These are phyloP conservation scores for Apostichopus japonicus DNA, from an alignment of 35 echinoderm and acorn worm species.

Conservation along the genomic window DNA sequence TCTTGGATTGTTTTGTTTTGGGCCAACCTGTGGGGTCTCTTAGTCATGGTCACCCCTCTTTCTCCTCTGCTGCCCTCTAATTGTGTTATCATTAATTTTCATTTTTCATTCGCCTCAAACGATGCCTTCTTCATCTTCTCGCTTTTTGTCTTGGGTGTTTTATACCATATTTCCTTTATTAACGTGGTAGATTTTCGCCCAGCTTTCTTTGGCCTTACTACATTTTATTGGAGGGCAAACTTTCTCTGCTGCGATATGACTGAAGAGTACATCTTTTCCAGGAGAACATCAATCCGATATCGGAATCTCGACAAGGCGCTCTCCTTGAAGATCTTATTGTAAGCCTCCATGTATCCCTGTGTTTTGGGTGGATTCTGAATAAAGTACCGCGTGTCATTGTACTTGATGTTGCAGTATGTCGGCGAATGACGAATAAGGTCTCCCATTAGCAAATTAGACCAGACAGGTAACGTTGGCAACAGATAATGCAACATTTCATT, in stretches of 20 bases:
- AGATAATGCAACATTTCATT: neutral
- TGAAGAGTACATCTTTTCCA: neutral
- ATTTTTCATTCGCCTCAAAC: too few species aligned
- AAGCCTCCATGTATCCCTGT: slow-evolving; percentile 25
- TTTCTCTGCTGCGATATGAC: neutral
- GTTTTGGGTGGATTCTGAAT: slow-evolving; percentile 2
- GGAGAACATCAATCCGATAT: too few species aligned
- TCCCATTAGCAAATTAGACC: slow-evolving; percentile 9
- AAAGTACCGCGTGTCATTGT: too few species aligned
- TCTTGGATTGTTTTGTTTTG: too few species aligned
- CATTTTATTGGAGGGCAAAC: neutral
- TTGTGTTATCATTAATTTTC: too few species aligned
- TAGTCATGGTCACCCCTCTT: too few species aligned
- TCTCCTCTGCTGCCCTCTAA: too few species aligned
- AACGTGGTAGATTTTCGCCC: neutral
- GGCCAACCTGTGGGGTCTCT: too few species aligned
- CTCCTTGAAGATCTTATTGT: slow-evolving; percentile 31
- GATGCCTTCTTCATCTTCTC: neutral
- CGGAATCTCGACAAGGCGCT: neutral
- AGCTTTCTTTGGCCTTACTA: neutral
- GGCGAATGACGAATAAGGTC: neutral
- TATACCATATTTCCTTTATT: neutral
- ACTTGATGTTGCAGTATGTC: neutral
- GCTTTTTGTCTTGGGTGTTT: neutral
- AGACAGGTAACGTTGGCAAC: neutral